These are phyloP conservation scores for Ataeniobius toweri DNA, from an alignment of 2,797 vertebrate genomes.

Conservation along the genomic window DNA sequence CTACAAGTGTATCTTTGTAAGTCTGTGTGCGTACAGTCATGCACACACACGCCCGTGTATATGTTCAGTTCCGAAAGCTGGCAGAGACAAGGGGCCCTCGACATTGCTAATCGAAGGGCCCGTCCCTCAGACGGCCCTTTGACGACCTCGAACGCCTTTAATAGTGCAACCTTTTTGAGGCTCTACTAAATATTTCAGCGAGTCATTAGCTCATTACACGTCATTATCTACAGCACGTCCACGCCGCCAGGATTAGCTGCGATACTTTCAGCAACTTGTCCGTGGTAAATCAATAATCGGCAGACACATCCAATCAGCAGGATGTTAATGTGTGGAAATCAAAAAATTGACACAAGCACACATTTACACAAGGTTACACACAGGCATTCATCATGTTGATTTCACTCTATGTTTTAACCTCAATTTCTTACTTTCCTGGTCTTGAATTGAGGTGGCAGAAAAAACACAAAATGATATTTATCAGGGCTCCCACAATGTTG, in stretches of 20 bases:
- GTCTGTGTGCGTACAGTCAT: constrained; percentile 51
- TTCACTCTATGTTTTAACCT: not conserved
- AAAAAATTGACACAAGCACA: constrained; percentile 43
- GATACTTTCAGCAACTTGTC: constrained; percentile 80
- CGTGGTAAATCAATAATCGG: constrained; percentile 74
- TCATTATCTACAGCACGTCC: constrained; percentile 79
- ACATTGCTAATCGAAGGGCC: constrained; percentile 76
- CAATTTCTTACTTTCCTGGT: not conserved
- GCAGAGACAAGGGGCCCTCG: constrained; percentile 57
- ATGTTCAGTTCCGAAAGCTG: constrained; percentile 40
- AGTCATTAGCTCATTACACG: constrained; percentile 84
- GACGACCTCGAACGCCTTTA: constrained; percentile 75
- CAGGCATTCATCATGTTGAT: not conserved
- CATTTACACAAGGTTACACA: not conserved
- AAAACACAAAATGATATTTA: constrained; percentile 1
- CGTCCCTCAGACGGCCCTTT: constrained; percentile 70
- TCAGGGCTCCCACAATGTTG: not conserved
- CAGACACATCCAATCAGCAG: constrained; percentile 75
- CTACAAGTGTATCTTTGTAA: constrained; percentile 48
- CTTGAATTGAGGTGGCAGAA: not conserved
- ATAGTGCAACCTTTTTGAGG: constrained; percentile 73
- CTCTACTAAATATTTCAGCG: constrained; percentile 84
- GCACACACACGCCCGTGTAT: constrained; percentile 46
- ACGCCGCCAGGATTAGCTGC: constrained; percentile 74
- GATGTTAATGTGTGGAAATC: constrained; percentile 53